A percentile compares a stretch with the other conserved stretches of the same genome.
phyloP scores from a whole-genome alignment of 53 echinoderm and acorn worm genomes.

The Patiria pectinifera region DNA sequence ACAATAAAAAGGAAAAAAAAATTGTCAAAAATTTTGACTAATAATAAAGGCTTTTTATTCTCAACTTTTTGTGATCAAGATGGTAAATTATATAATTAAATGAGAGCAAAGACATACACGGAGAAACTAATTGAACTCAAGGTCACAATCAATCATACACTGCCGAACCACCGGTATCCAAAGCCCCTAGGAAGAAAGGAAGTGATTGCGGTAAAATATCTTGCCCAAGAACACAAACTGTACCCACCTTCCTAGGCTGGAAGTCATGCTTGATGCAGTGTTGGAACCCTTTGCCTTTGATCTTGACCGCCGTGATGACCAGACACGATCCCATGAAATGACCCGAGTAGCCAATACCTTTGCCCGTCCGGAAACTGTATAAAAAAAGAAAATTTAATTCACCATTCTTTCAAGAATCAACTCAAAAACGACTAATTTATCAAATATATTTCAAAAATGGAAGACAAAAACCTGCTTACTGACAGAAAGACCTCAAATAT shows the following conservation, averaged over 20 bases:
- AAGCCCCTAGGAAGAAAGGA: background rate
- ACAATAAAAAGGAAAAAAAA: background rate
- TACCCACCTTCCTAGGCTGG: slow-evolving; percentile 92
- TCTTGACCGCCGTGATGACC: slow-evolving; percentile 97
- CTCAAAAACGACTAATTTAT: no score
- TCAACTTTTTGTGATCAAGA: no score
- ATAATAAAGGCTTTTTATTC: no score
- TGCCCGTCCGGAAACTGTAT: slow-evolving; percentile 91
- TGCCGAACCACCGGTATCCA: background rate
- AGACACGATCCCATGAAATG: slow-evolving; percentile 99
- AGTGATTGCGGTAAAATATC: no score
- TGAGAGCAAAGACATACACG: no score
- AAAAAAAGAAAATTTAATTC: background rate
- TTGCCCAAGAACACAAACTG: background rate
- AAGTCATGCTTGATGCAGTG: slow-evolving; percentile 99
- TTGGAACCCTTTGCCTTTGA: slow-evolving; percentile 99
- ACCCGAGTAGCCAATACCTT: slow-evolving; percentile 97
- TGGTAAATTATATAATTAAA: no score
- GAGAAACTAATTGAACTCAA: no score
- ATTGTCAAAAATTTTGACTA: background rate
- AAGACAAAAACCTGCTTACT: no score
- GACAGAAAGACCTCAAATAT: no score
- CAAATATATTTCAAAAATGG: no score
- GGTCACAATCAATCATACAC: no score
- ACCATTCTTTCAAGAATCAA: no score